Evolutionary conservation across 23 tunicate genomes (phyloP).

Genomic region (Styela plicata): DNA sequence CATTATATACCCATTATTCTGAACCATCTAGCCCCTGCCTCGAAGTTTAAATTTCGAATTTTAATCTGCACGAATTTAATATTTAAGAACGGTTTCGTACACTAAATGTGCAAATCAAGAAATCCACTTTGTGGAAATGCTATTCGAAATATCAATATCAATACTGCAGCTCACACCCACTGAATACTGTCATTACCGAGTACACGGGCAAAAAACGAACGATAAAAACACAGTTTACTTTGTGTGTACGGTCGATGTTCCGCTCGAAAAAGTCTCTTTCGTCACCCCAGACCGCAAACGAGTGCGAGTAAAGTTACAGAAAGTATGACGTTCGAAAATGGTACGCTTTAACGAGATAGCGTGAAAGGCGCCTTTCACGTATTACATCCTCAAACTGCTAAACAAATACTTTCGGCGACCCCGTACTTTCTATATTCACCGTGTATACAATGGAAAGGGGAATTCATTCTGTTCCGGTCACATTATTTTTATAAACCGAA

Average conservation of each 20-base stretch:
- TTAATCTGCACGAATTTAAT: too few species aligned
- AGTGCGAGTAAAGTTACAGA: not conserved
- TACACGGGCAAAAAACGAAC: not conserved
- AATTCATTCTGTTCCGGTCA: not conserved
- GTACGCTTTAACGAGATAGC: not conserved
- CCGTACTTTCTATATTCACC: not conserved
- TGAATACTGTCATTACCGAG: too few species aligned
- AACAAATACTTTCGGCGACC: not conserved
- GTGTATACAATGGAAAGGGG: not conserved
- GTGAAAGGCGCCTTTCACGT: not conserved
- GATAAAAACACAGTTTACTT: not conserved
- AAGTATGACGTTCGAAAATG: not conserved
- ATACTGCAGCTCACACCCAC: too few species aligned
- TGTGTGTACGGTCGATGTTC: not conserved
- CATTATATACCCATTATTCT: too few species aligned
- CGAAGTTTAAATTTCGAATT: too few species aligned
- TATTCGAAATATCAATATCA: too few species aligned
- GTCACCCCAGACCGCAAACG: not conserved
- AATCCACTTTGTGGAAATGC: too few species aligned
- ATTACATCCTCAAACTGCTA: not conserved
- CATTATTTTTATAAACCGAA: not conserved
- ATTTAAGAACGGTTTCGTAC: too few species aligned
- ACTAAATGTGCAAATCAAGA: too few species aligned
- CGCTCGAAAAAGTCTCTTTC: not conserved
- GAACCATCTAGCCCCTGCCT: too few species aligned